These are phyloP conservation scores for Drosophila malerkotliana DNA, from an alignment of 1,140 invertebrate species.

Conservation along the genomic window DNA sequence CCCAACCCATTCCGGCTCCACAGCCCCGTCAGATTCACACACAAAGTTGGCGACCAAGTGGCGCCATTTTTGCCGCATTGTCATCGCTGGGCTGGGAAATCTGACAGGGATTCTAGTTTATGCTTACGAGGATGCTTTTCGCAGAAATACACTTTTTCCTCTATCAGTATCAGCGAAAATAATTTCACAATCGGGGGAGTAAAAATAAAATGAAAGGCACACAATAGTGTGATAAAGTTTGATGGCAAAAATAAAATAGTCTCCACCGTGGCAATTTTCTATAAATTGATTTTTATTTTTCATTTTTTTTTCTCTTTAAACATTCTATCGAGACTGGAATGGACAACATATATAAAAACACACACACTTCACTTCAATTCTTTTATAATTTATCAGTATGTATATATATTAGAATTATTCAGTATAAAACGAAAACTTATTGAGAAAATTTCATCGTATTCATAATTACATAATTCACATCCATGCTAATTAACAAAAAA, in stretches of 20 bases:
- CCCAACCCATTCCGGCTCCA: neutral
- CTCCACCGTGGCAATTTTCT: conserved; percentile 31
- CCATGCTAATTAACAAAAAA: conserved; percentile 62
- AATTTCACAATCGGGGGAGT: conserved; percentile 19
- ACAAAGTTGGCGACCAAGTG: conserved; percentile 49
- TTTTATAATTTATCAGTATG: conserved; percentile 65
- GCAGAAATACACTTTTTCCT: conserved; percentile 48
- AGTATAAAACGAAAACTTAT: conserved; percentile 69
- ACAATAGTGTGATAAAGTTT: conserved; percentile 30
- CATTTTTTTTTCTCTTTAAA: conserved; percentile 49
- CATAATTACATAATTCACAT: conserved; percentile 59
- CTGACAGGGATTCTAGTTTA: conserved; percentile 45
- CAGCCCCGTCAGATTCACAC: conserved; percentile 12
- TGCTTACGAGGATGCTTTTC: conserved; percentile 37
- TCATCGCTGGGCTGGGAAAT: conserved; percentile 14
- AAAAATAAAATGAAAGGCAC: conserved; percentile 31
- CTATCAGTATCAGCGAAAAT: conserved; percentile 28
- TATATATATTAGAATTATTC: conserved; percentile 67
- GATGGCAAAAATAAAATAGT: conserved; percentile 9
- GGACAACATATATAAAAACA: conserved; percentile 63
- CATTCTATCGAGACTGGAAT: conserved; percentile 74
- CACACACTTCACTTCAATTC: conserved; percentile 48
- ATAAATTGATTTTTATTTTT: conserved; percentile 63
- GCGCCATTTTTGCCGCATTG: conserved; percentile 80
- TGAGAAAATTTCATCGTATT: conserved; percentile 29